Conservation (phyloP, 2,888 invertebrate species). For the Fragum sueziense region DNA sequence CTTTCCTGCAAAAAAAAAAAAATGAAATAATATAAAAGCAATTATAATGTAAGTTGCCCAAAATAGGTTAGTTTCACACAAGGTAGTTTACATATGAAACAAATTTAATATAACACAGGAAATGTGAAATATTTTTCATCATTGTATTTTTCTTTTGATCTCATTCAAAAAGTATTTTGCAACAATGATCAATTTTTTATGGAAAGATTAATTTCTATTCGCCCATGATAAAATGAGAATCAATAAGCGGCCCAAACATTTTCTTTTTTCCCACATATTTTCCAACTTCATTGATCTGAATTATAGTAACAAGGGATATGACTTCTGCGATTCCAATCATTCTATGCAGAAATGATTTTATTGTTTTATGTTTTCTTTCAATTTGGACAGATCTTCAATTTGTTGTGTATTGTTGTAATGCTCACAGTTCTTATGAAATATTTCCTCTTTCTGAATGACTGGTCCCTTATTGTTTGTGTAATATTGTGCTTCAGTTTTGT, state of each 20-base stretch:
- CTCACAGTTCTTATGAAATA: too few species aligned
- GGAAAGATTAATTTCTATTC: slow-evolving; percentile 20
- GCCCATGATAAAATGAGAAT: neutral
- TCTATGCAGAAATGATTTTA: too few species aligned
- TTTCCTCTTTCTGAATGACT: neutral
- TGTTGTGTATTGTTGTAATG: too few species aligned
- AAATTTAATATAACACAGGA: slow-evolving; percentile 26
- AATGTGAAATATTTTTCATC: slow-evolving; percentile 21
- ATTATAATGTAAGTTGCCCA: neutral
- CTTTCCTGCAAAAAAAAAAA: neutral
- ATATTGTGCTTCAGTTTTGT: neutral
- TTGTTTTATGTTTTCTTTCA: too few species aligned
- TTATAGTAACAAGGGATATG: too few species aligned
- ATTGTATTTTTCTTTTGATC: neutral
- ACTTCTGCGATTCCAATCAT: too few species aligned
- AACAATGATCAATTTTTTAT: slow-evolving; percentile 26
- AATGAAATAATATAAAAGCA: neutral
- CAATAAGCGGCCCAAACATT: neutral
- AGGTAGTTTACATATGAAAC: neutral
- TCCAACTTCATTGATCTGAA: too few species aligned
- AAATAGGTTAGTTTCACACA: slow-evolving; percentile 8
- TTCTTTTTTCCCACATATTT: too few species aligned
- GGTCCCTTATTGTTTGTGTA: neutral
- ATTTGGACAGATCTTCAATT: too few species aligned
- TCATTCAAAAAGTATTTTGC: slow-evolving; percentile 13